Evolutionary conservation across 2,888 invertebrate species (phyloP), one percentile per base, ranked within the genome.

Genomic region (Brenthis ino): DNA sequence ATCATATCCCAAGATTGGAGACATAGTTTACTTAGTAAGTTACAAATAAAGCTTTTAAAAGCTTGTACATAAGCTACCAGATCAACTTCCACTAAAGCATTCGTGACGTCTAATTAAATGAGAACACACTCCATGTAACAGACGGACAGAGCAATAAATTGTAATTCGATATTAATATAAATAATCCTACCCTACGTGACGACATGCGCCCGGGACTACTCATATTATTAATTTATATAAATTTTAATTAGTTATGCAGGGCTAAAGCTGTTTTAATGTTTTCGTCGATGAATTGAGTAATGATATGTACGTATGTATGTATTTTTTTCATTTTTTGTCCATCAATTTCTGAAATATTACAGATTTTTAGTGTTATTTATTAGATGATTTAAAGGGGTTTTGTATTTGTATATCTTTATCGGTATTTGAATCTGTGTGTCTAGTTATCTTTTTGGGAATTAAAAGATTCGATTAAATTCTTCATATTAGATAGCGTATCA

Each of bases 81-180:
- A 11, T 43, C 3, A 11, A 53, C n/a, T 16, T 16, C 8, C 51
- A 28, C 50, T 28, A 3, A 50, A 48, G 12, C 48, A 43, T 53
- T 43, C 51, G 53, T 51, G 37, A 20, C 63, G 63, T 63, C 37
- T 37, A 47, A 37, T 14, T n/a, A 5, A 55, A 64, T 66, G 71
- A 57, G 58, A 68, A 68, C 72, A 58, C 14, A 13, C 33, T 6
- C 28, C 37, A 20, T 67, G 74, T 74, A 74, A 74, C 73, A 74
- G 54, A 66, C 63, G 72, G 65, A 72, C 72, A 73, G 43, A 67
- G 82, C 72, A 72, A 78, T 90, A 90, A 89, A 90, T 88, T 86
- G 90, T 81, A 90, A 90, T 80, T 79, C 82, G 88, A 90, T 90
- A 89, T 85, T 85, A 84, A 83, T 80, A 89, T 89, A 89, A 89